A percentile compares a stretch with the other conserved stretches of the same genome.
Evolutionary conservation across 1,140 invertebrate species (phyloP).

Genomic region (Nasonia vitripennis): DNA sequence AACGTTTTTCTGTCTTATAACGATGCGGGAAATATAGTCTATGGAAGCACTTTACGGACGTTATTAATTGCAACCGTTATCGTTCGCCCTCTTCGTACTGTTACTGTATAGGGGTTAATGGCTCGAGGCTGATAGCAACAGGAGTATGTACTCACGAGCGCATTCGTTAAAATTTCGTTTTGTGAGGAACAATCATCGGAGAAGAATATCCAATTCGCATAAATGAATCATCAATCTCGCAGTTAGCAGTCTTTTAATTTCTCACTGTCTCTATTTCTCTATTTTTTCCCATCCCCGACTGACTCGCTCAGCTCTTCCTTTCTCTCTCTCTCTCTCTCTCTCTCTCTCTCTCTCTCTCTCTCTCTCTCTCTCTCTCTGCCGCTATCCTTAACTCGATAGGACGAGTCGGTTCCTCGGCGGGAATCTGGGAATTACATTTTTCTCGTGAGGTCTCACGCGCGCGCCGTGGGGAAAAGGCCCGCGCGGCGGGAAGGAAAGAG

Average conservation of each 20-base stretch:
- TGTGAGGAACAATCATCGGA: not conserved
- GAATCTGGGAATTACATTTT: conserved; percentile 33
- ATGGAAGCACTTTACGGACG: no score
- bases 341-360: no score
- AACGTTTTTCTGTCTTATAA: no score
- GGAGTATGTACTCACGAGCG: not conserved
- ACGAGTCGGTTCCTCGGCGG: not conserved
- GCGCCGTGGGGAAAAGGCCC: not conserved
- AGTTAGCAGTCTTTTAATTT: conserved; percentile 34
- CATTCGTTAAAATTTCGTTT: not conserved
- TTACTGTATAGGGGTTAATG: no score
- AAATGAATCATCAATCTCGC: conserved; percentile 38
- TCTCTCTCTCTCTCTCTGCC: not conserved
- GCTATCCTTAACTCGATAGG: not conserved
- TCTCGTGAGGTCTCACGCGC: not conserved
- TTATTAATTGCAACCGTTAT: no score
- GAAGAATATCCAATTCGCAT: not conserved
- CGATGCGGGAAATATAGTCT: no score
- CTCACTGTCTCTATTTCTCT: conserved; percentile 28
- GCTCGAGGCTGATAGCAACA: not conserved
- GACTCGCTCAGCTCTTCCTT: not conserved
- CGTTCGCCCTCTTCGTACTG: not conserved
- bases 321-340: no score
- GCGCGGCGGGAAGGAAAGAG: not conserved
- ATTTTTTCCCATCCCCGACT: not conserved